These are phyloP conservation scores for Podocnemis expansa DNA, from an alignment of 2,113 vertebrate species.

Conservation along the genomic window DNA sequence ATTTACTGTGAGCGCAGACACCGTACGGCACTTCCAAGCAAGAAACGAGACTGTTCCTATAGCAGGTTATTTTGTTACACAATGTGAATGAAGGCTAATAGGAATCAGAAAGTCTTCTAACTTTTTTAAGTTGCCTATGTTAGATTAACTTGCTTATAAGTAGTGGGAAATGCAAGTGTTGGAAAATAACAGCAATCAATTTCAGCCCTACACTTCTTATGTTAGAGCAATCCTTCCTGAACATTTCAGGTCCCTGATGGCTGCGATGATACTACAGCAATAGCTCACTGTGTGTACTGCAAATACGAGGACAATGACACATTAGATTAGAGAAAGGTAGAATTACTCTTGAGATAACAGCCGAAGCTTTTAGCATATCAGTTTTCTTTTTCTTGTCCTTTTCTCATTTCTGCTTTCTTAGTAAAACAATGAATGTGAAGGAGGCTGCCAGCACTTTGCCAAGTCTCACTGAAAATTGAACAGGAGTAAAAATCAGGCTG, in stretches of 20 bases:
- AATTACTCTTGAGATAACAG: constrained; percentile 54
- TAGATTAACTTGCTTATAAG: constrained; percentile 60
- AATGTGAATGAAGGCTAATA: constrained; percentile 52
- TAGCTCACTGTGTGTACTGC: neutral
- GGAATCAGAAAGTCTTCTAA: constrained; percentile 34
- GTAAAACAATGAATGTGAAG: constrained; percentile 47
- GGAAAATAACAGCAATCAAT: neutral
- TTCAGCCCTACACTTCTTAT: constrained; percentile 32
- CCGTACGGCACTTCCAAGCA: constrained; percentile 75
- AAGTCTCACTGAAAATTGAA: neutral
- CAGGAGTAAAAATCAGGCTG: neutral
- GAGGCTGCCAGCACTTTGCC: constrained; percentile 21
- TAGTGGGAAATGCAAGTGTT: neutral
- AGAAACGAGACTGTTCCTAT: constrained; percentile 56
- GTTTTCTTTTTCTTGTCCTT: constrained; percentile 50
- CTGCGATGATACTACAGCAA: constrained; percentile 11
- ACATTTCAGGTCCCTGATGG: neutral
- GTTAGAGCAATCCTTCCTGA: constrained; percentile 37
- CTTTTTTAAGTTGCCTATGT: constrained; percentile 43
- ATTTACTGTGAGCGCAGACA: constrained; percentile 79
- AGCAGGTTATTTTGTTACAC: constrained; percentile 55
- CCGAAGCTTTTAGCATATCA: constrained; percentile 10
- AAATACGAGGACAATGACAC: constrained; percentile 25
- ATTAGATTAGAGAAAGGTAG: constrained; percentile 31
- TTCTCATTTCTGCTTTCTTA: constrained; percentile 58